phyloP scores from a whole-genome alignment of 2,797 vertebrate genomes.

The Orientallactaga sibirica region DNA sequence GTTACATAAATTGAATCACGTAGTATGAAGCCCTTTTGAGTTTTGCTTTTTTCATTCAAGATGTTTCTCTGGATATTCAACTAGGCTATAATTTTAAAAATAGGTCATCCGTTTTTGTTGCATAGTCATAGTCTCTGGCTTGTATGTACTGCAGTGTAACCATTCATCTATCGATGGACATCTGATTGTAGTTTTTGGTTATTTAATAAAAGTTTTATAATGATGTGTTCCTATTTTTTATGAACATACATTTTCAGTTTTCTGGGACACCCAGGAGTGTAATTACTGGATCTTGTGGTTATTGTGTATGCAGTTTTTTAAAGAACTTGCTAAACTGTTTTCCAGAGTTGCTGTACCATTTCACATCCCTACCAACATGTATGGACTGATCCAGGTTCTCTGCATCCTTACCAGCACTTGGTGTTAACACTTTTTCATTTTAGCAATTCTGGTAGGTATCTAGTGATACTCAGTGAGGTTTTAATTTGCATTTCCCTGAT shows the following conservation, averaged over 20 bases:
- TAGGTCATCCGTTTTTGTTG: slow-evolving; percentile 18
- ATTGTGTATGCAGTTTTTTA: slow-evolving; percentile 48
- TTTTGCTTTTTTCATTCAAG: background rate
- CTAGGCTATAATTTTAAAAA: background rate
- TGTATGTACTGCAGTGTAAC: background rate
- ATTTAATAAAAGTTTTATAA: slow-evolving; percentile 18
- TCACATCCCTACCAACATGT: slow-evolving; percentile 63
- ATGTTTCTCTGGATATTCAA: slow-evolving; percentile 30
- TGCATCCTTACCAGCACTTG: slow-evolving; percentile 67
- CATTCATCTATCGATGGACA: background rate
- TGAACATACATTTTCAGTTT: background rate
- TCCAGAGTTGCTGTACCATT: slow-evolving; percentile 75
- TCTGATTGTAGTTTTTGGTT: slow-evolving; percentile 14
- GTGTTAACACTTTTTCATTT: slow-evolving; percentile 76
- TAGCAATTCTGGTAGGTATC: slow-evolving; percentile 74
- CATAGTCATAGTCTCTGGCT: background rate
- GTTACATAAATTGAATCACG: slow-evolving; percentile 18
- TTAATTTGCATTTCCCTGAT: slow-evolving; percentile 55
- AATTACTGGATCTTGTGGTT: slow-evolving; percentile 42
- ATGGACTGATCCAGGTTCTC: slow-evolving; percentile 69
- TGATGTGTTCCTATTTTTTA: slow-evolving; percentile 21
- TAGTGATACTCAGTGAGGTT: slow-evolving; percentile 62
- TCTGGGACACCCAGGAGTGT: background rate
- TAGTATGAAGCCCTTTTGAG: background rate
- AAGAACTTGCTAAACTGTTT: slow-evolving; percentile 73